phyloP scores from a whole-genome alignment of 2,888 invertebrate genomes.

The Nomada fucata region DNA sequence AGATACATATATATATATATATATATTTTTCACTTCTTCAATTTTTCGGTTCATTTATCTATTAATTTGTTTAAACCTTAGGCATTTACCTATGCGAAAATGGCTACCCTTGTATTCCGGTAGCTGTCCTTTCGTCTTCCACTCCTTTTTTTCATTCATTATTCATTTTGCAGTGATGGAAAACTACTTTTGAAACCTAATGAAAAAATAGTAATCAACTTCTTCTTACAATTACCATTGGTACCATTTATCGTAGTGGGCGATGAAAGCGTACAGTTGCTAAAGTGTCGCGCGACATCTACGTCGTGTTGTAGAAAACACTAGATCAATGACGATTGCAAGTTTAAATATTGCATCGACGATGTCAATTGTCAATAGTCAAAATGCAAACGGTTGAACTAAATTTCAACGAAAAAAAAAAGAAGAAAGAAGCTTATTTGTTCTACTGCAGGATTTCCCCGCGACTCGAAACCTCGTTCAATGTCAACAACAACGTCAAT shows the following conservation, averaged over 20 bases:
- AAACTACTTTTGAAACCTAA: conserved; percentile 6
- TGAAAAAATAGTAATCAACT: conserved; percentile 14
- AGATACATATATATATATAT: conserved; percentile 57
- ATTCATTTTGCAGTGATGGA: conserved; percentile 25
- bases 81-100: conserved; percentile 77
- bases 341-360: no score
- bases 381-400: background rate
- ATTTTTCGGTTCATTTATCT: conserved; percentile 47
- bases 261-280: background rate
- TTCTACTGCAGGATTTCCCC: no score
- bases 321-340: background rate
- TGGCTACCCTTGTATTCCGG: conserved; percentile 83
- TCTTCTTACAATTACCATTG: conserved; percentile 7
- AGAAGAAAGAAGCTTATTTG: no score
- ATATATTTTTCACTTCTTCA: conserved; percentile 59
- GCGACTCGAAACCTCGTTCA: no score
- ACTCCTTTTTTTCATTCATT: conserved; percentile 38
- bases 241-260: background rate
- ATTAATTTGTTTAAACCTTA: conserved; percentile 70
- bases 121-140: conserved; percentile 63
- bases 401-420: background rate
- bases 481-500: no score
- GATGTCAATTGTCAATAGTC: no score
- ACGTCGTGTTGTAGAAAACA: no score
- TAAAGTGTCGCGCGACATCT: no score